Base-by-base conservation (phyloP, 2,113 vertebrate species). In the Epinephelus lanceolatus region DNA sequence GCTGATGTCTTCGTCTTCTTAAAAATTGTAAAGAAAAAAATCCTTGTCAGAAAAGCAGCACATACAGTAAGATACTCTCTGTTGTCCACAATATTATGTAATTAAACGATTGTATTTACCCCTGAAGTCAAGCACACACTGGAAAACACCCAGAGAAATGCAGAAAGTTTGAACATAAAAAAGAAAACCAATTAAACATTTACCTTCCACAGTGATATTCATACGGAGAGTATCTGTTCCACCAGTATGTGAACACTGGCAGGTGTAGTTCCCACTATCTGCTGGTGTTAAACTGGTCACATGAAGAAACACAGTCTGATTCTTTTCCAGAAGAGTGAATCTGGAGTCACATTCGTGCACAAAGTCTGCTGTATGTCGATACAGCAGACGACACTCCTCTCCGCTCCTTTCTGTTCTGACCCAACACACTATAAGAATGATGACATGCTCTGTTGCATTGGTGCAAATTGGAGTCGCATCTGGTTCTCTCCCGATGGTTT, bases 291-390 rank as follows among this genome's bases (percentile, higher is more conserved):
- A 33, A 52, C 17, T 25, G 25, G 2, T 70, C 81, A 90, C 53
- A 5, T 86, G 78, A 2, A 91, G 81, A 57, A 86, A 88, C 3
- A 85, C 18, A 25, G 60, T 85, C 8, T 81, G 52, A 42, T 87
- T 85, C 3, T 59, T 1, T 14, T 1, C 18, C 12, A 30, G 15
- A 0, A 91, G 73, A 5, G 2, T 76, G 77, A 91, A 73, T 5
- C 84, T 81, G 71, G 88, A 76, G 76, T 57, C 79, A 73, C 88
- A 90, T 1, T 7, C 0, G 2, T 68, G 6, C 19, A 4, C 15
- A 73, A 83, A 83, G 37, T 1, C 66, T 0, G 1, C 0, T 30
- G 4, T 52, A 4, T 51, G 0, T 3, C 0, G 1, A 69, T 85
- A 85, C 1, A 3, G 0, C 65, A 91, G 72, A 5, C 0, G 2